Evolutionary conservation across 2,888 invertebrate species (phyloP).

Genomic region (Eurois occulta): DNA sequence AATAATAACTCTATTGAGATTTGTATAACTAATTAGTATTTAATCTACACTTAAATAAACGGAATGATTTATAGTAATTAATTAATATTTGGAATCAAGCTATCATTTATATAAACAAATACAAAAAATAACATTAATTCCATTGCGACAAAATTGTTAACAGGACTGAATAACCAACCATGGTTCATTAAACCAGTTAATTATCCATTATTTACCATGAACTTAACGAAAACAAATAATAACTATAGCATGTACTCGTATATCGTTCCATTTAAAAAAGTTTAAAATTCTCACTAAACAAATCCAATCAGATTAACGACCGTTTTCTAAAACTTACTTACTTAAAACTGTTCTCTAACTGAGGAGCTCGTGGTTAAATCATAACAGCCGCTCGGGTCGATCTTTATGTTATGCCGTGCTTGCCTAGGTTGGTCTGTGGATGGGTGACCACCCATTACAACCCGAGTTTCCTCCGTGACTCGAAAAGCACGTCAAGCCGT

Average conservation of each 20-base stretch:
- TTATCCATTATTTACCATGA: background rate
- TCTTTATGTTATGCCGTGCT: no score
- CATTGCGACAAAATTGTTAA: background rate
- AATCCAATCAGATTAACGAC: background rate
- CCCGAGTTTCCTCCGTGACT: no score
- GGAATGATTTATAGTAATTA: slow-evolving; percentile 6
- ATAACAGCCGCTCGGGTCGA: no score
- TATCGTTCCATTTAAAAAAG: background rate
- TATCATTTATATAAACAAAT: background rate
- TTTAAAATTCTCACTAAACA: background rate
- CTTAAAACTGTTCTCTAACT: no score
- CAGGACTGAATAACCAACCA: background rate
- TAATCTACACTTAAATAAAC: background rate
- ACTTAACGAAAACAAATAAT: background rate
- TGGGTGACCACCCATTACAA: no score
- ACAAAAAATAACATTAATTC: background rate
- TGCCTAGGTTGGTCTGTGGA: no score
- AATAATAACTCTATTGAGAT: background rate
- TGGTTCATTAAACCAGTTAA: slow-evolving; percentile 4
- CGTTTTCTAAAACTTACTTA: no score
- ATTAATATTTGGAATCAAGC: background rate
- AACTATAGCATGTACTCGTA: background rate
- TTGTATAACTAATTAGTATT: slow-evolving; percentile 6
- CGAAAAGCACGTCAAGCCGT: no score
- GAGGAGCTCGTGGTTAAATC: no score